A percentile compares a stretch with the other conserved stretches of the same genome.
phyloP scores from a whole-genome alignment of 2,113 vertebrate species.

The Poecile atricapillus region DNA sequence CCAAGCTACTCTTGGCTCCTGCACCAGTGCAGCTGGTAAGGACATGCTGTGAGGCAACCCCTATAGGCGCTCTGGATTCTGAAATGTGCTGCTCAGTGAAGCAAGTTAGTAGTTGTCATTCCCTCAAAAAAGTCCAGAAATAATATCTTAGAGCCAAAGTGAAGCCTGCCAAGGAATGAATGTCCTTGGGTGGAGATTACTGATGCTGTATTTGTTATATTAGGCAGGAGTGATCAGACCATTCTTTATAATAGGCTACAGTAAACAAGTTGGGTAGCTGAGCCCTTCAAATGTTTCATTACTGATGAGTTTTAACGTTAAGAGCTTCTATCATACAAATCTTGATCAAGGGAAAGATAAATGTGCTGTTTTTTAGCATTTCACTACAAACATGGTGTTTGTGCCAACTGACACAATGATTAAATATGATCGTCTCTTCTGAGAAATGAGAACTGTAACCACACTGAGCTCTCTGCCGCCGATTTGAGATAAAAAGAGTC shows the following conservation, averaged over 20 bases:
- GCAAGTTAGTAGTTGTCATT: neutral
- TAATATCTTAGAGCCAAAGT: neutral
- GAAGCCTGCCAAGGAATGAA: constrained; percentile 1
- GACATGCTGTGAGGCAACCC: neutral
- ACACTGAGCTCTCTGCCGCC: constrained; percentile 29
- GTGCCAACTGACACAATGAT: constrained; percentile 65
- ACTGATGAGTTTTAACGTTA: constrained; percentile 2
- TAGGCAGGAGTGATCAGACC: neutral
- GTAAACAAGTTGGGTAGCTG: constrained; percentile 36
- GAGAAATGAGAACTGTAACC: constrained; percentile 65
- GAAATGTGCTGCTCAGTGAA: neutral
- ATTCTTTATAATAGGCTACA: constrained; percentile 7
- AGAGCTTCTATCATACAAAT: neutral
- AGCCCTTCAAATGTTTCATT: constrained; percentile 2
- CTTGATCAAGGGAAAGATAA: constrained; percentile 56
- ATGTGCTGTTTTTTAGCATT: constrained; percentile 24
- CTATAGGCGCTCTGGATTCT: neutral
- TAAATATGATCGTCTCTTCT: constrained; percentile 57
- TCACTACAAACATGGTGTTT: constrained; percentile 58
- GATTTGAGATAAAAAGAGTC: constrained; percentile 36
- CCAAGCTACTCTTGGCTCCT: constrained; percentile 1
- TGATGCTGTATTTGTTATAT: neutral
- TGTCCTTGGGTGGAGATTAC: constrained; percentile 32
- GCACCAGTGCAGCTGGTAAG: neutral
- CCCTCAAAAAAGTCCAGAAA: neutral